Percentiles rank a stretch among this genome's conserved stretches.
phyloP scores from a whole-genome alignment of 2,113 vertebrate genomes.

The Callocephalon fimbriatum region DNA sequence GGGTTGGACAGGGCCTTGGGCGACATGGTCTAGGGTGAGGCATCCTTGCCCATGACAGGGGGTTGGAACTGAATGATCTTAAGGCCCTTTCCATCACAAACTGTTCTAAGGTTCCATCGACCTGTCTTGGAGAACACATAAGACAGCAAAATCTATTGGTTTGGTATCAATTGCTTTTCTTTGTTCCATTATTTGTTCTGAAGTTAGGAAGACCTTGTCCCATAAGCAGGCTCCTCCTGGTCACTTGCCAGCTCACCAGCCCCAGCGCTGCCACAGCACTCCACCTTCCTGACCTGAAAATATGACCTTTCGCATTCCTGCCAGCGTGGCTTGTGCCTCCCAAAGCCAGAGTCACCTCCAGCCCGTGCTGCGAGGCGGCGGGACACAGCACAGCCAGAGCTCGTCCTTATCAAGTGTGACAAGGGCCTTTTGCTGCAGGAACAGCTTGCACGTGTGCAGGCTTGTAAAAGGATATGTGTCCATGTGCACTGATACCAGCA shows the following conservation, averaged over 20 bases:
- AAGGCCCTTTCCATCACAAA: background rate
- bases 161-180: background rate
- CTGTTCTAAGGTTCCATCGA: background rate
- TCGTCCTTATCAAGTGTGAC: fast-evolving
- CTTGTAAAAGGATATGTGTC: background rate
- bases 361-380: fast-evolving
- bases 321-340: fast-evolving
- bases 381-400: fast-evolving
- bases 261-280: background rate
- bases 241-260: background rate
- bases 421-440: fast-evolving
- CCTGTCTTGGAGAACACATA: background rate
- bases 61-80: background rate
- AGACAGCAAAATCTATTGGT: background rate
- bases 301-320: background rate
- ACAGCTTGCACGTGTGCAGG: fast-evolving
- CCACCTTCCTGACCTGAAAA: background rate
- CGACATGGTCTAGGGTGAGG: background rate
- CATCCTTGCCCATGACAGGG: background rate
- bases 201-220: background rate
- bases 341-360: background rate
- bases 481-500: fast-evolving
- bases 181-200: background rate
- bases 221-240: background rate
- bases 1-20: background rate